These are phyloP conservation scores for Ploceus nigricollis DNA, from an alignment of 2,113 vertebrate genomes.

Conservation along the genomic window DNA sequence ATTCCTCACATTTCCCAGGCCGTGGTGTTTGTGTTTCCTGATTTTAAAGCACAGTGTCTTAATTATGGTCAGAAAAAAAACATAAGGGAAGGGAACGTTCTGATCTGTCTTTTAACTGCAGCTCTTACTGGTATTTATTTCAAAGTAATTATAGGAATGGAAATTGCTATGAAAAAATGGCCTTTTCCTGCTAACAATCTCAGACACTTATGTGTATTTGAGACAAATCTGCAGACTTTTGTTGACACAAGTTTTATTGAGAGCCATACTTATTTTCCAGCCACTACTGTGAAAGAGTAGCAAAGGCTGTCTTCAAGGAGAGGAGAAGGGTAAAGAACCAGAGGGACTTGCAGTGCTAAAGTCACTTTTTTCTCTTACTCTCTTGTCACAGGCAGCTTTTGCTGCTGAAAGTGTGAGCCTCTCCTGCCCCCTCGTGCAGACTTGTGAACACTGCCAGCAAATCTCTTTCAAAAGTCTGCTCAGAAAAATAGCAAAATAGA, in stretches of 20 bases:
- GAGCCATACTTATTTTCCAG: constrained; percentile 10
- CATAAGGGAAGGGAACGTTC: background rate
- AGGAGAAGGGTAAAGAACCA: background rate
- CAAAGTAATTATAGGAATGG: constrained; percentile 22
- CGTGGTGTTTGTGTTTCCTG: background rate
- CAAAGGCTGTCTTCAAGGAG: background rate
- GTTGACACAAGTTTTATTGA: background rate
- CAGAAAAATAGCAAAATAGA: background rate
- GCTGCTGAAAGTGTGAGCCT: constrained; percentile 62
- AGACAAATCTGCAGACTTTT: background rate
- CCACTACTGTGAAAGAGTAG: background rate
- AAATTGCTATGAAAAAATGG: constrained; percentile 17
- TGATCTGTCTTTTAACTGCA: background rate
- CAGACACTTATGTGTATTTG: background rate
- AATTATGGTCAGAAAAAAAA: background rate
- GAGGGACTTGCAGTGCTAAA: background rate
- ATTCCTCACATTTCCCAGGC: background rate
- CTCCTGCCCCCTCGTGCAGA: constrained; percentile 77
- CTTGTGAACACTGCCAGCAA: constrained; percentile 44
- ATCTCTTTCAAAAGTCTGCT: background rate
- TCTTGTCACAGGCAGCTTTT: background rate
- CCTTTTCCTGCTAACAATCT: background rate
- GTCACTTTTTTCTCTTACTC: background rate
- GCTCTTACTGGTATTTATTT: constrained; percentile 28
- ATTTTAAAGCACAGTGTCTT: constrained; percentile 11